phyloP scores from a whole-genome alignment of 2,888 invertebrate genomes.

The Machimus rusticus region DNA sequence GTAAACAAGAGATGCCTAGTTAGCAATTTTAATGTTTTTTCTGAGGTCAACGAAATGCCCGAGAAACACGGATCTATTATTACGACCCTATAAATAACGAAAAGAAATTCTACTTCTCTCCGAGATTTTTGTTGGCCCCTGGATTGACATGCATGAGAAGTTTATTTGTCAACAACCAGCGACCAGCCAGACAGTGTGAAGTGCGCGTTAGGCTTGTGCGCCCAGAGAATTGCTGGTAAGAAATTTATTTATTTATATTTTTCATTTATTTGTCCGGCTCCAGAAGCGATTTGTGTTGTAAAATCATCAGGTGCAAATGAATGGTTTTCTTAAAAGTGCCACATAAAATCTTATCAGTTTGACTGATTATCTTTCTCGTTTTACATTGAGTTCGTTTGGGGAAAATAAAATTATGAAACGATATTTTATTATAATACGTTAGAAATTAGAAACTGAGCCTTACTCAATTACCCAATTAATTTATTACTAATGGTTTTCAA shows the following conservation, averaged over 20 bases:
- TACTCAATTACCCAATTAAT: too few relatives aligned
- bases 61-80: neutral
- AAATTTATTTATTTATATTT: neutral
- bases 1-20: neutral
- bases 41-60: neutral
- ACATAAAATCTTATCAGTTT: neutral
- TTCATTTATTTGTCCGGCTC: neutral
- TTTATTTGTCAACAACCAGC: neutral
- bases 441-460: too few relatives aligned
- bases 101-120: neutral
- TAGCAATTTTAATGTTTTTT: neutral
- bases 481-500: too few relatives aligned
- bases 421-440: too few relatives aligned
- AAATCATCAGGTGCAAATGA: neutral
- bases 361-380: too few relatives aligned
- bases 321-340: neutral
- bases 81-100: neutral
- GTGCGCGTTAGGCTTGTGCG: neutral
- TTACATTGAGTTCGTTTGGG: neutral
- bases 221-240: neutral
- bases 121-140: neutral
- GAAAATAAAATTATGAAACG: neutral
- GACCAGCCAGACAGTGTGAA: neutral
- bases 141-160: neutral
- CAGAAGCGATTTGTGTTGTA: neutral